These are phyloP conservation scores for Piaya cayana DNA, from an alignment of 2,113 vertebrate genomes.

Conservation along the genomic window DNA sequence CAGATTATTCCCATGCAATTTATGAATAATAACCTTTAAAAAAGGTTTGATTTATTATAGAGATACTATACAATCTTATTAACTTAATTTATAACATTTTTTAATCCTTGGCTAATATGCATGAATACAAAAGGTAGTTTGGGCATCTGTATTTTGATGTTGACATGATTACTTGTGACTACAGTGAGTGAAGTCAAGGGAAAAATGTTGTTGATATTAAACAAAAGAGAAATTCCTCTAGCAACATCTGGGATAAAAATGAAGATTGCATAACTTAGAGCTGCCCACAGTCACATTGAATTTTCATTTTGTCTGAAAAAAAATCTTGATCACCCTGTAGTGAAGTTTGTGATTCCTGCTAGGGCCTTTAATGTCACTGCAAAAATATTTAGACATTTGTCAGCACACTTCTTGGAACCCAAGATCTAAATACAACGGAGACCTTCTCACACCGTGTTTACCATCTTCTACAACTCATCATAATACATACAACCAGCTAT, in stretches of 20 bases:
- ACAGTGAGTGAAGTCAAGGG: neutral
- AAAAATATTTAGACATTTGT: neutral
- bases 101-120: neutral
- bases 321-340: neutral
- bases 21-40: neutral
- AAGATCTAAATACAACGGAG: neutral
- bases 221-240: slow-evolving; percentile 34
- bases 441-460: accelerated
- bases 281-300: neutral
- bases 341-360: neutral
- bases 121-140: neutral
- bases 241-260: neutral
- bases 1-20: neutral
- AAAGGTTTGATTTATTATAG: neutral
- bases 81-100: neutral
- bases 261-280: slow-evolving; percentile 19
- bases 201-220: slow-evolving; percentile 20
- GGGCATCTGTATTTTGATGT: neutral
- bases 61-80: neutral
- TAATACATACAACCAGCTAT: neutral
- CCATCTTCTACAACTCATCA: neutral
- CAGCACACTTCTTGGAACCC: neutral
- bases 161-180: slow-evolving; percentile 34
- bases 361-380: neutral
- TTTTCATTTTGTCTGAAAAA: slow-evolving; percentile 25